Evolutionary conservation across 2,113 vertebrate genomes (phyloP).

Genomic region (Paracanthobrama guichenoti): DNA sequence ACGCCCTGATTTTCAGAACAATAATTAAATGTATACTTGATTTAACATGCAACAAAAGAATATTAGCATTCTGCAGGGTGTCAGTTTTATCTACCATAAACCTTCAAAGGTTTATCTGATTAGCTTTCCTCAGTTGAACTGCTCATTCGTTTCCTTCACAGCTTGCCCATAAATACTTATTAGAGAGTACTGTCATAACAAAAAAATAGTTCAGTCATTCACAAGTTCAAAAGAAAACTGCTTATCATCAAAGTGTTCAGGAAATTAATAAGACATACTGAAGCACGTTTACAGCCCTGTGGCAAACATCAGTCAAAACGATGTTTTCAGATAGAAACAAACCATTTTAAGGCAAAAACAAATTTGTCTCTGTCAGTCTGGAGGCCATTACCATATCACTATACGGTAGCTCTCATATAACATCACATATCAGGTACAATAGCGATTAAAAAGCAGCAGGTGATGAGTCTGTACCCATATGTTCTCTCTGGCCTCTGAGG

Average conservation of each 20-base stretch:
- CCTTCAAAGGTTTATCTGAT: conserved; percentile 4
- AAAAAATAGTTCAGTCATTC: conserved; percentile 26
- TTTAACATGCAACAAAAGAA: neutral
- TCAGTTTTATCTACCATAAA: conserved; percentile 5
- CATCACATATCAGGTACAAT: neutral
- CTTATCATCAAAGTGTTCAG: conserved; percentile 29
- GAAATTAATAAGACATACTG: neutral
- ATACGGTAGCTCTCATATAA: neutral
- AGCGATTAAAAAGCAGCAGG: conserved; percentile 8
- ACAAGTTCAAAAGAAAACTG: conserved; percentile 14
- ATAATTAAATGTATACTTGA: neutral
- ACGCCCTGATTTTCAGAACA: neutral
- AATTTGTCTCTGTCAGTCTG: neutral
- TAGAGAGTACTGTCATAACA: conserved; percentile 5
- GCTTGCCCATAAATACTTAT: conserved; percentile 32
- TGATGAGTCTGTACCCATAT: conserved; percentile 1
- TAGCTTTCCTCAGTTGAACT: neutral
- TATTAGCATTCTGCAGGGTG: conserved; percentile 1
- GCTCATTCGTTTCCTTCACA: neutral
- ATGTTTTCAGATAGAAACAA: conserved; percentile 12
- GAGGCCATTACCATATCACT: neutral
- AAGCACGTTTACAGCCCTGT: neutral
- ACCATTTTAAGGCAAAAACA: neutral
- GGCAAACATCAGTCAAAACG: neutral
- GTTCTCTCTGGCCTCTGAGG: neutral